A percentile compares a stretch with the other conserved stretches of the same genome.
These are phyloP conservation scores for Neolamprologus modestus DNA, from an alignment of 2,113 vertebrate genomes.

Conservation along the genomic window DNA sequence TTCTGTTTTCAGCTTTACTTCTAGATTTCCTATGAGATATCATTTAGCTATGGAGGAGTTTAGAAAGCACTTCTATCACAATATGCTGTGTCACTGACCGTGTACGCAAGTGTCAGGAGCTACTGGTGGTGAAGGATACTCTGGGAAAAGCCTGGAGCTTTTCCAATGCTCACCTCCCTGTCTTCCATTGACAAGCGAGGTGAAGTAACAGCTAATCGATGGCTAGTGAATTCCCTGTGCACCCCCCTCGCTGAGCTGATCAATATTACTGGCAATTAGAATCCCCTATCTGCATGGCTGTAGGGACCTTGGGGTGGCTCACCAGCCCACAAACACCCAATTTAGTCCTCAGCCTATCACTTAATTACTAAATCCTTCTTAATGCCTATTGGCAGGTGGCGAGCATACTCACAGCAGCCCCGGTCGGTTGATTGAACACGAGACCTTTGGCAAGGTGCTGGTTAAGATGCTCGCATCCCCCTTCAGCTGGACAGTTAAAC, in stretches of 20 bases:
- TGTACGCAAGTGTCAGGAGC: constrained; percentile 3
- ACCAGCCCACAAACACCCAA: constrained; percentile 77
- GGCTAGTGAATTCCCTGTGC: constrained; percentile 66
- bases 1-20: not conserved
- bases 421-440: constrained; percentile 64
- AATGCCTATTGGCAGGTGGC: constrained; percentile 79
- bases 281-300: constrained; percentile 80
- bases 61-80: not conserved
- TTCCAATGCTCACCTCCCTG: constrained; percentile 50
- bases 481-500: constrained; percentile 66
- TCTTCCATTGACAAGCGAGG: constrained; percentile 66
- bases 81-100: constrained; percentile 44
- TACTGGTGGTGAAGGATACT: constrained; percentile 21
- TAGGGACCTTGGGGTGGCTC: constrained; percentile 69
- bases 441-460: constrained; percentile 72
- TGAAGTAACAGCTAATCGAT: constrained; percentile 80
- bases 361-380: constrained; percentile 81
- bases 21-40: not conserved
- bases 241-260: constrained; percentile 65
- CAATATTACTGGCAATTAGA: constrained; percentile 82
- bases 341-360: constrained; percentile 80
- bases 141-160: constrained; percentile 54
- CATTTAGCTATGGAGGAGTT: not conserved
- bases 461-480: constrained; percentile 56
- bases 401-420: constrained; percentile 47